Percentiles rank a stretch among this genome's conserved stretches.
phyloP scores from a whole-genome alignment of 1,140 invertebrate genomes.

The Hestina assimilis region DNA sequence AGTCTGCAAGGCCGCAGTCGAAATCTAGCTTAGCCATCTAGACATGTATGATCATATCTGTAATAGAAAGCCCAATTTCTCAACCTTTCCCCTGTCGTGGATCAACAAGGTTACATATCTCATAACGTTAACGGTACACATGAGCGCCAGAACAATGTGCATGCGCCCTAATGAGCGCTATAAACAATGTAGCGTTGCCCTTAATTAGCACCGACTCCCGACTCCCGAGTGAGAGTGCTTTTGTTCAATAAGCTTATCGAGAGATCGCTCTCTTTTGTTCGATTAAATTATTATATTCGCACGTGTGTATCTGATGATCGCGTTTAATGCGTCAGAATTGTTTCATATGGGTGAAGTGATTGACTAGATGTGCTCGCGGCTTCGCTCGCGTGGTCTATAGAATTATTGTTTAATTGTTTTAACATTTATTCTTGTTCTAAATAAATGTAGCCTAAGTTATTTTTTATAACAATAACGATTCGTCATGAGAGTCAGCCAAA shows the following conservation, averaged over 20 bases:
- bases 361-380: too few relatives aligned
- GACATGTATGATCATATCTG: too few relatives aligned
- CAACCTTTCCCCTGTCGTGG: neutral
- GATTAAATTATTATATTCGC: slow-evolving; percentile 38
- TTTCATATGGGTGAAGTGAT: too few relatives aligned
- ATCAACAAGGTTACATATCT: neutral
- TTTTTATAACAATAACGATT: too few relatives aligned
- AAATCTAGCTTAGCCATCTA: too few relatives aligned
- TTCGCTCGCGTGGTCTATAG: too few relatives aligned
- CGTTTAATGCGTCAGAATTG: too few relatives aligned
- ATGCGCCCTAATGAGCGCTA: slow-evolving; percentile 33
- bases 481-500: too few relatives aligned
- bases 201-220: slow-evolving; percentile 50
- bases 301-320: slow-evolving; percentile 19
- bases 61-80: neutral
- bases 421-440: too few relatives aligned
- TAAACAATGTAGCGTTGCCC: slow-evolving; percentile 46
- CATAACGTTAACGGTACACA: slow-evolving; percentile 2
- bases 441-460: too few relatives aligned
- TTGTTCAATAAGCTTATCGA: slow-evolving; percentile 23
- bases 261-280: slow-evolving; percentile 26
- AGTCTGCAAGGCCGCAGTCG: too few relatives aligned
- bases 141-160: slow-evolving; percentile 9
- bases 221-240: slow-evolving; percentile 40
- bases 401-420: too few relatives aligned